A percentile compares a stretch with the other conserved stretches of the same genome.
Conservation (phyloP, 2,113 vertebrate genomes). For the Nettapus auritus region DNA sequence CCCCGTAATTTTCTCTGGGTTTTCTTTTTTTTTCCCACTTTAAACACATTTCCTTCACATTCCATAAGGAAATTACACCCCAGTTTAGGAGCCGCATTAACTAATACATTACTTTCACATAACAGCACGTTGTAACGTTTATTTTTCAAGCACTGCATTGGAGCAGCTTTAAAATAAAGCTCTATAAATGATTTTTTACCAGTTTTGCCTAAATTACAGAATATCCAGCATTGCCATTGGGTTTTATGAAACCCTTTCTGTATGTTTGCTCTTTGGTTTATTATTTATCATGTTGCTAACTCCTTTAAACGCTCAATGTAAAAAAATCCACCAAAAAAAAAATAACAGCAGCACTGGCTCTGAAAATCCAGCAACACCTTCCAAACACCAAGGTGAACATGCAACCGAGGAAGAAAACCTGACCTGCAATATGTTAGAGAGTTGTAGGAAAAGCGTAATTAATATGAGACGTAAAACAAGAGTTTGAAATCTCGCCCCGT, state of each 20-base stretch:
- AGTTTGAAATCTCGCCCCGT: conserved; percentile 56
- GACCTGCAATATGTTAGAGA: not conserved
- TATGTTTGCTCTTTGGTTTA: not conserved
- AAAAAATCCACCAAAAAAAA: not conserved
- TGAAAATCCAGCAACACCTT: not conserved
- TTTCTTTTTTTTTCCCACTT: not conserved
- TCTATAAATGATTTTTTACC: not conserved
- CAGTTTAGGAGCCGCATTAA: not conserved
- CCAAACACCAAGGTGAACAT: not conserved
- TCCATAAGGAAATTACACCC: not conserved
- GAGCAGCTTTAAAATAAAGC: not conserved
- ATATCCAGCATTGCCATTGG: not conserved
- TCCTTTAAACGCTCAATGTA: not conserved
- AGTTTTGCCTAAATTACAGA: not conserved
- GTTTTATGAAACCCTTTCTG: not conserved
- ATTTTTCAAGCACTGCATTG: not conserved
- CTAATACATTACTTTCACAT: not conserved
- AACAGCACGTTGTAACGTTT: not conserved
- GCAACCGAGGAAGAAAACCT: not conserved
- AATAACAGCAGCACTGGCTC: not conserved
- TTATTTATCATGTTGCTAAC: not conserved
- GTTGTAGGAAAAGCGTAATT: conserved; percentile 44
- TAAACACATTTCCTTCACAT: not conserved
- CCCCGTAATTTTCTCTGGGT: not conserved
- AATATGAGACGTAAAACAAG: conserved; percentile 15